These are phyloP conservation scores for Mimas tiliae DNA, from an alignment of 2,888 invertebrate genomes.

Conservation along the genomic window DNA sequence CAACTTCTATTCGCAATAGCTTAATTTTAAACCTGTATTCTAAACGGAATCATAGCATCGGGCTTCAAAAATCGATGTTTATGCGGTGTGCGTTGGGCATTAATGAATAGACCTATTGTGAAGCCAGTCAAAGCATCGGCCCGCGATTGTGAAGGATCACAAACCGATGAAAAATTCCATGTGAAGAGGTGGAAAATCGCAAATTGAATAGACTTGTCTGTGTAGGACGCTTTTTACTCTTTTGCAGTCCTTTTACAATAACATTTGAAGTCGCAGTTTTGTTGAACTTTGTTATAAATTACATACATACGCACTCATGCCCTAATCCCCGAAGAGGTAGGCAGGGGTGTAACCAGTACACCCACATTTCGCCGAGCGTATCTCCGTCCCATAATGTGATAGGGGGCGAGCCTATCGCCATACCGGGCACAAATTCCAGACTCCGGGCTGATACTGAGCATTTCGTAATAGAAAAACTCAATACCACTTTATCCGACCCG, in stretches of 20 bases:
- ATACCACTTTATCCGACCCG: too few species aligned
- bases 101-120: conserved; percentile 24
- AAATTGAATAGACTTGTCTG: conserved; percentile 69
- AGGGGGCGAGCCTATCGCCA: too few species aligned
- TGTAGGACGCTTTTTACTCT: conserved; percentile 53
- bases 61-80: conserved; percentile 23
- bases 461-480: too few species aligned
- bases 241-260: conserved; percentile 29
- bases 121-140: conserved; percentile 35
- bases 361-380: too few species aligned
- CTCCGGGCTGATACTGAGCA: too few species aligned
- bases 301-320: too few species aligned
- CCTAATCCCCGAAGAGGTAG: too few species aligned
- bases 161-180: conserved; percentile 69
- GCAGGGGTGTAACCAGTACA: too few species aligned
- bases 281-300: too few species aligned
- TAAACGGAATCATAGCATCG: background rate
- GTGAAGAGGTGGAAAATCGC: conserved; percentile 58
- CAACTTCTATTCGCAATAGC: too few species aligned
- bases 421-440: too few species aligned
- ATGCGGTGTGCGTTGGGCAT: conserved; percentile 11
- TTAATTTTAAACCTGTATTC: conserved; percentile 1
- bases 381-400: too few species aligned
- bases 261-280: background rate
- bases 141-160: conserved; percentile 62